These are phyloP conservation scores for Pseudochirops cupreus DNA, from an alignment of 2,797 vertebrate genomes.

Conservation along the genomic window DNA sequence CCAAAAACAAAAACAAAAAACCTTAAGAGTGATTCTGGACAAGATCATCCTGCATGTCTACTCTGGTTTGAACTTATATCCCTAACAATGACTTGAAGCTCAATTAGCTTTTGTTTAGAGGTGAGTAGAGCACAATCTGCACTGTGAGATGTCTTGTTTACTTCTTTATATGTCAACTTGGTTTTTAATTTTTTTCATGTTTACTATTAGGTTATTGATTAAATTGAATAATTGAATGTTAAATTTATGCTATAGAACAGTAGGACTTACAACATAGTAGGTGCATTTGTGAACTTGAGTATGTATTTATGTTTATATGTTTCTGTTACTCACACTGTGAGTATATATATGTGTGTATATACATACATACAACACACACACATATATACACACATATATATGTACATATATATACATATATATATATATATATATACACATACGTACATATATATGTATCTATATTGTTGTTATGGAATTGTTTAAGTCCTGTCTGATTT, in stretches of 20 bases:
- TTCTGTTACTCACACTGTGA: background rate
- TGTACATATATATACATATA: no score
- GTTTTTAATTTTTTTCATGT: background rate
- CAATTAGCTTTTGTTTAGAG: background rate
- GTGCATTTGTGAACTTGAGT: background rate
- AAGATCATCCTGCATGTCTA: background rate
- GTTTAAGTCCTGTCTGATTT: background rate
- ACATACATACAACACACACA: no score
- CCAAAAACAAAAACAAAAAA: no score
- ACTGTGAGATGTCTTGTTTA: background rate
- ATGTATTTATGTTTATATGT: background rate
- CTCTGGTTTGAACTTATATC: background rate
- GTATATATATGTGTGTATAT: no score
- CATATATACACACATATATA: no score
- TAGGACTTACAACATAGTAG: background rate
- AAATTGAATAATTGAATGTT: background rate
- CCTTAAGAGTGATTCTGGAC: no score
- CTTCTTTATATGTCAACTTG: background rate
- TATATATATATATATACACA: no score
- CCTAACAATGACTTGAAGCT: background rate
- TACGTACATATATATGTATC: background rate
- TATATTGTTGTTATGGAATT: background rate
- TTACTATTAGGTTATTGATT: background rate
- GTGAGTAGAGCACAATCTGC: background rate
- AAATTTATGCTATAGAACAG: background rate